A percentile compares a stretch with the other conserved stretches of the same genome.
phyloP scores from a whole-genome alignment of 1,140 invertebrate species.

The Forficula auricularia region DNA sequence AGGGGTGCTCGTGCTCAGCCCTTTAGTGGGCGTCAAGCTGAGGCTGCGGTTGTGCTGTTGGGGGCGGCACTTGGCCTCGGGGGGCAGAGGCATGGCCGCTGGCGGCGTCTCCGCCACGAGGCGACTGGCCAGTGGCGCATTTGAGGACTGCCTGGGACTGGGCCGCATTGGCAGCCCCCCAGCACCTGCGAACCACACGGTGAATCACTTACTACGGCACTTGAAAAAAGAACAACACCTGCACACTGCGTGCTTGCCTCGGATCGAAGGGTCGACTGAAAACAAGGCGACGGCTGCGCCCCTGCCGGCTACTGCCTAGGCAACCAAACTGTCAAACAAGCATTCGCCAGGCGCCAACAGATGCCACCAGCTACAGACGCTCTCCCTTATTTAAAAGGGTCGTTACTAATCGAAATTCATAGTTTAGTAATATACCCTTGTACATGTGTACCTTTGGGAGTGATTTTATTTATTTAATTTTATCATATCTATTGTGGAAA shows the following conservation, averaged over 20 bases:
- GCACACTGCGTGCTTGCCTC: neutral
- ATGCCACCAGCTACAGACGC: too few relatives aligned
- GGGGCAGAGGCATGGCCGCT: constrained; percentile 12
- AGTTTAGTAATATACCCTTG: too few relatives aligned
- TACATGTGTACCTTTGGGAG: too few relatives aligned
- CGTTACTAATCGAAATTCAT: too few relatives aligned
- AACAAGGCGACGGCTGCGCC: neutral
- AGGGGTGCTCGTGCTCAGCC: neutral
- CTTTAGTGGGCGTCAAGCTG: constrained; percentile 11
- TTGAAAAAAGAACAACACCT: neutral
- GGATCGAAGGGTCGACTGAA: neutral
- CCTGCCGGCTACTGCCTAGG: neutral
- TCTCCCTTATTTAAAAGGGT: too few relatives aligned
- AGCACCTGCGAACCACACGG: constrained; percentile 19
- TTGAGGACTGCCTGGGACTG: constrained; percentile 8
- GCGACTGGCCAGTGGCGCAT: neutral
- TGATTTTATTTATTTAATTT: too few relatives aligned
- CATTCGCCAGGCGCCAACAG: neutral
- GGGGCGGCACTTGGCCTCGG: constrained; percentile 3
- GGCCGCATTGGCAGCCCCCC: constrained; percentile 18
- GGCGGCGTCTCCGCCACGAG: constrained; percentile 5
- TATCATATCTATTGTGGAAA: too few relatives aligned
- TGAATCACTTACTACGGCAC: constrained; percentile 9
- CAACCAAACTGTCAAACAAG: neutral
- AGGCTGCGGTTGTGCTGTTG: constrained; percentile 6